These are phyloP conservation scores for Drosophila hydei DNA, from an alignment of 1,140 invertebrate genomes.

Conservation along the genomic window DNA sequence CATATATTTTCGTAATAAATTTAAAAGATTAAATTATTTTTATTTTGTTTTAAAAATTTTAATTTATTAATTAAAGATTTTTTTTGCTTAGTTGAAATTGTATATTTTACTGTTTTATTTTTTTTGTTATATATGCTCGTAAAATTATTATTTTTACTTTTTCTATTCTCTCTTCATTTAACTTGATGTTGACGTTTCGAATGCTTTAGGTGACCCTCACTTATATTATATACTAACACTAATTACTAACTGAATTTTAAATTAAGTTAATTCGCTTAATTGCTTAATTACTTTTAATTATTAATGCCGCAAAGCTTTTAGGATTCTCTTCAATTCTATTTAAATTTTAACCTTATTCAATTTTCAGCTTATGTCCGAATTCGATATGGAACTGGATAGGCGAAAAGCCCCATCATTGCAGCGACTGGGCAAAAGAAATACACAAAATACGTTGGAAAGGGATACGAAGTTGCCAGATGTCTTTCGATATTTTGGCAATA, in stretches of 20 bases:
- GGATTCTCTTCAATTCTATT: background rate
- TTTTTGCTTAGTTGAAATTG: too few species aligned
- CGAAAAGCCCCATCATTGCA: background rate
- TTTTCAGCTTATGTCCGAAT: conserved; percentile 3
- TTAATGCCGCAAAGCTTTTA: background rate
- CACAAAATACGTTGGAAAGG: background rate
- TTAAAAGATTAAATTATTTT: too few species aligned
- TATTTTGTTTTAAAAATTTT: too few species aligned
- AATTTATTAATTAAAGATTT: too few species aligned
- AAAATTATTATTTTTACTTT: too few species aligned
- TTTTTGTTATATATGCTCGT: too few species aligned
- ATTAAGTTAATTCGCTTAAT: background rate
- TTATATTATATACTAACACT: background rate
- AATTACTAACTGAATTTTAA: too few species aligned
- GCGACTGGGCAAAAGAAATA: background rate
- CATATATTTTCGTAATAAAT: too few species aligned
- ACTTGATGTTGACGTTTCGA: too few species aligned
- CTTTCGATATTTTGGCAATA: conserved; percentile 34
- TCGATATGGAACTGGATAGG: conserved; percentile 3
- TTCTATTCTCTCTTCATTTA: too few species aligned
- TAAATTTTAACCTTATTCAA: background rate
- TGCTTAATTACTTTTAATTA: conserved; percentile 7
- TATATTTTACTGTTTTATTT: too few species aligned
- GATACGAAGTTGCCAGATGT: conserved; percentile 32
- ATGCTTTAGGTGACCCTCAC: too few species aligned